Conservation (phyloP, 2,797 vertebrate genomes). For the Poeciliopsis infans region DNA sequence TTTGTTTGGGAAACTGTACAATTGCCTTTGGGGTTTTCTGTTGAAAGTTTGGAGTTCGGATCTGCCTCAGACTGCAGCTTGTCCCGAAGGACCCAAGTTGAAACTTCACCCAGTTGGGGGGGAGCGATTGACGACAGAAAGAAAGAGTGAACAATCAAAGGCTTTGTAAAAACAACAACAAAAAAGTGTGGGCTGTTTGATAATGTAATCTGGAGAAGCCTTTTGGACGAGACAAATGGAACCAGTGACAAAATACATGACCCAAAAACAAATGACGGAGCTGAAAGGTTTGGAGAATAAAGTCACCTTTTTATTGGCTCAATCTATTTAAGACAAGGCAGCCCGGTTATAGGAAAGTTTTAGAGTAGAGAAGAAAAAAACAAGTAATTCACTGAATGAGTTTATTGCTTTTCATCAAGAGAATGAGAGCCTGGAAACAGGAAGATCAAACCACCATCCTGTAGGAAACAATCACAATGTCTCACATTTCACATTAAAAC, state of each 20-base stretch:
- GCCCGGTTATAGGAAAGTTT: conserved; percentile 37
- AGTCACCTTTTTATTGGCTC: conserved; percentile 37
- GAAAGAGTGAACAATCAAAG: conserved; percentile 17
- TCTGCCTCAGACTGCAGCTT: not conserved
- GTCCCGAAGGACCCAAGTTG: conserved; percentile 1
- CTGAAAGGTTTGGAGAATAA: conserved; percentile 34
- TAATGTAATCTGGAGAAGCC: conserved; percentile 58
- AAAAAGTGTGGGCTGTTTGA: conserved; percentile 16
- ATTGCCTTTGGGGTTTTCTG: not conserved
- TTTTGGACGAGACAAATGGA: conserved; percentile 39
- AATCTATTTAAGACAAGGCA: conserved; percentile 41
- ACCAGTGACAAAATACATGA: conserved; percentile 46
- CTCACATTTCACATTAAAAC: not conserved
- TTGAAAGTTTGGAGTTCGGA: not conserved
- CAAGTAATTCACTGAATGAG: conserved; percentile 8
- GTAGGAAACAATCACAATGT: conserved; percentile 14
- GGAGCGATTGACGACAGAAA: conserved; percentile 31
- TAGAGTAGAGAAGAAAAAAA: conserved; percentile 10
- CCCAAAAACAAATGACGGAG: conserved; percentile 59
- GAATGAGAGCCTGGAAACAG: conserved; percentile 10
- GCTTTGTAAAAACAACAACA: conserved; percentile 9
- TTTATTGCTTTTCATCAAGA: conserved; percentile 6
- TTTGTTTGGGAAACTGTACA: not conserved
- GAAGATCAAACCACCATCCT: conserved; percentile 12
- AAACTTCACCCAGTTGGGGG: conserved; percentile 17